Evolutionary conservation across 2,797 vertebrate genomes (phyloP), one percentile per base, ranked within the genome.

Genomic region (Telmatherina bonti): DNA sequence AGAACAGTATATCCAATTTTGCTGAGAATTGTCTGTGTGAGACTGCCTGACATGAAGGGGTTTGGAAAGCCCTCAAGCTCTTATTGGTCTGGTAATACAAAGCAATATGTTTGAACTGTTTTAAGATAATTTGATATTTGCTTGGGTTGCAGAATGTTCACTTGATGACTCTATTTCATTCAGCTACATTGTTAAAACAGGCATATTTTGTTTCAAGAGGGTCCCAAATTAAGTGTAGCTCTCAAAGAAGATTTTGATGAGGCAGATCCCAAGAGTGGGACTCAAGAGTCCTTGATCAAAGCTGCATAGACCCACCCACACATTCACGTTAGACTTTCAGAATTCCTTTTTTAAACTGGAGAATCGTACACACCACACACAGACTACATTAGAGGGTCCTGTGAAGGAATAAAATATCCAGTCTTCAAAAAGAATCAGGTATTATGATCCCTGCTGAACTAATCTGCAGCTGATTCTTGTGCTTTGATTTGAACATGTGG

Each of bases 341-440:
- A 24, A 47, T 70, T 67, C 15, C 13, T 71, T 76, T 53, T 59
- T 53, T 43, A 60, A 62, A 31, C 33, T 51, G 3, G 52, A 61
- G 52, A 77, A 62, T 29, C 61, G 35, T n/a, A 47, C 53, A 68
- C 35, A 70, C 62, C 61, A 67, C 57, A 66, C 47, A 67, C 47
- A 58, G 36, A 69, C 74, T 70, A 58, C 58, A 72, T 81, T 54
- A 49, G 8, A 36, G 9, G 51, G 33, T 11, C 67, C 74, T 73
- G n/a, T 26, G 33, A 49, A 59, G 29, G 60, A 73, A 82, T 15
- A 38, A 38, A 38, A 16, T 38, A 38, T 38, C 36, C 13, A 67
- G 45, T 72, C 69, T 81, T 76, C 70, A 88, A 84, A 83, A 61
- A 57, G 64, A 83, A 79, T 82, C 63, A 36, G 70, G 61, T 78